Conservation (phyloP, 2,113 vertebrate genomes). For the Myrmecobius fasciatus region DNA sequence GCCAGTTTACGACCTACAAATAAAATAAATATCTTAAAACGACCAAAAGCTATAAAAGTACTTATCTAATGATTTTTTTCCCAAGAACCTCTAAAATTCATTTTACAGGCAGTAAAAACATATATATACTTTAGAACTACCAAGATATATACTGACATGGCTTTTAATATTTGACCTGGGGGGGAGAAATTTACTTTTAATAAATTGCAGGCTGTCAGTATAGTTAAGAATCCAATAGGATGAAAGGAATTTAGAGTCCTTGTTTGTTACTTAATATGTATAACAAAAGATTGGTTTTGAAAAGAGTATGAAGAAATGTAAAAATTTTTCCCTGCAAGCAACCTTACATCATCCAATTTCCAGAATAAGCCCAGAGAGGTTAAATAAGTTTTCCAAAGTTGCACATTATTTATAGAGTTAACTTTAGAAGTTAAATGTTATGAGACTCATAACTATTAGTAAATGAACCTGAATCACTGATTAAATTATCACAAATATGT, state of each 20-base stretch:
- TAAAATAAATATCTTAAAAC: conserved; percentile 58
- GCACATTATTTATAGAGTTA: background rate
- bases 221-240: conserved; percentile 45
- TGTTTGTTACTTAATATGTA: conserved; percentile 1
- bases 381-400: conserved; percentile 54
- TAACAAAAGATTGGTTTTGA: conserved; percentile 42
- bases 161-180: conserved; percentile 37
- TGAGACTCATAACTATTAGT: background rate
- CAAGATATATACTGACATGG: background rate
- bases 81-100: conserved; percentile 40
- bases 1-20: conserved; percentile 96
- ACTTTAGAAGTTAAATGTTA: background rate
- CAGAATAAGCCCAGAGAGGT: conserved; percentile 48
- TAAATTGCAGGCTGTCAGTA: conserved; percentile 47
- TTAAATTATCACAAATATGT: background rate
- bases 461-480: background rate
- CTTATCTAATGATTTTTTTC: background rate
- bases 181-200: conserved; percentile 29
- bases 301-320: conserved; percentile 17
- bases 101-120: background rate
- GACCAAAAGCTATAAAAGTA: conserved; percentile 21
- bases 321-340: conserved; percentile 8
- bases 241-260: conserved; percentile 28
- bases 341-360: conserved; percentile 22
- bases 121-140: conserved; percentile 1